Evolutionary conservation across 2,888 invertebrate species (phyloP), one percentile per base, ranked within the genome.

Genomic region (Synanthedon myopaeformis): DNA sequence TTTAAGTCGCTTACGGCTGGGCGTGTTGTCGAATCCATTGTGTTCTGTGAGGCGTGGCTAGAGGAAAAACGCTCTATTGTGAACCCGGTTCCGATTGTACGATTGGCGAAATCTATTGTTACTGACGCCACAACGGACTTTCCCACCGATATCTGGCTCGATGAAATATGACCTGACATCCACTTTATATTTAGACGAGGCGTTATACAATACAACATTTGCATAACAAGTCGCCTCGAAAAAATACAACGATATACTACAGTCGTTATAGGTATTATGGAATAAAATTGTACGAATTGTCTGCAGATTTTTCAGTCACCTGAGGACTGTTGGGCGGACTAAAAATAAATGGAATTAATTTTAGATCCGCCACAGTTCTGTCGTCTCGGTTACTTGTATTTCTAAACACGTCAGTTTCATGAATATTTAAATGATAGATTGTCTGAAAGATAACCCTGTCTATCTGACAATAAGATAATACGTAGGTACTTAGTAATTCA

Each of bases 61-160:
- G 61, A 65, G 72, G 75, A 77, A 80, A 35, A 81, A 72, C 72
- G 72, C 56, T 82, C 82, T 82, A 85, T 86, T 86, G 85, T 86
- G 74, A 70, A 63, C 67, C 62, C 55, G 54, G 61, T 45, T 23
- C 48, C 59, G 66, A 75, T 74, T 74, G 72, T 77, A 61, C 71
- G 72, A 84, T 85, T 85, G 85, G 86, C 78, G 81, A 75, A 67
- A 56, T 59, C 76, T 76, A 79, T 79, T 81, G 79, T 80, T 72
- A 64, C 66, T 56, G 35, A 35, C 35, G 55, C 54, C 53, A 60
- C 65, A 61, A 62, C 63, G 61, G 60, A 67, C 61, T 70, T 74
- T 72, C 72, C 70, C 78, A 79, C 73, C 69, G 69, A 68, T 64
- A 63, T 60, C 57, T 58, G 51, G n/a, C 23, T 54, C 60, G 62